These are phyloP conservation scores for Edolisoma coerulescens DNA, from an alignment of 2,113 vertebrate genomes.

Conservation along the genomic window DNA sequence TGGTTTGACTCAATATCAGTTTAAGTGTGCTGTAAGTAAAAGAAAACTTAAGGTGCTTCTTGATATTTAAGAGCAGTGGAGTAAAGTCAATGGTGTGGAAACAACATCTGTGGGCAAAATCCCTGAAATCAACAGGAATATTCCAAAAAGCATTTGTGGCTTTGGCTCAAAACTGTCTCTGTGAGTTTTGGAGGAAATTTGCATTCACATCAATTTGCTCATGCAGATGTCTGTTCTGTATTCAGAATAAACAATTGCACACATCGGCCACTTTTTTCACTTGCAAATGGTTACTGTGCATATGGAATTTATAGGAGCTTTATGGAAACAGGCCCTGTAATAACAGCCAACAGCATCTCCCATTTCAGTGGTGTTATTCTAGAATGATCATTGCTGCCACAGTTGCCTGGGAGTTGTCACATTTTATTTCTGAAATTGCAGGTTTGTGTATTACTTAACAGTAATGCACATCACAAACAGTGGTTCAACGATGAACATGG, in stretches of 20 bases:
- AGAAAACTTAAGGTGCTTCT: not conserved
- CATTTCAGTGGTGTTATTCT: not conserved
- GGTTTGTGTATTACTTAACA: not conserved
- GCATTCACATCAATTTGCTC: not conserved
- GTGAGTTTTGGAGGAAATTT: not conserved
- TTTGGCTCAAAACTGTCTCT: not conserved
- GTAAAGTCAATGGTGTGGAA: not conserved
- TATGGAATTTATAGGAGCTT: not conserved
- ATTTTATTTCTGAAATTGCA: not conserved
- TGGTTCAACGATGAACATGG: not conserved
- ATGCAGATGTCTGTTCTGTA: conserved; percentile 27
- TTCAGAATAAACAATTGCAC: conserved; percentile 17
- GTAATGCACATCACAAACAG: not conserved
- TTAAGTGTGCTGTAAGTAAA: not conserved
- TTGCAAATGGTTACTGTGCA: conserved; percentile 9
- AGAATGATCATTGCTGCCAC: not conserved
- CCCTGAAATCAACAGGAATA: not conserved
- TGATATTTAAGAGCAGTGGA: not conserved
- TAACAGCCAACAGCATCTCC: not conserved
- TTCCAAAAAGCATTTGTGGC: not conserved
- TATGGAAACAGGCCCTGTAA: not conserved
- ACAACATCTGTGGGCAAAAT: not conserved
- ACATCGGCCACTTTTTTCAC: not conserved
- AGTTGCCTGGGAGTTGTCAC: not conserved
- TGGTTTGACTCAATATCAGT: not conserved